Percentiles rank a stretch among this genome's conserved stretches.
phyloP scores from a whole-genome alignment of 64 coral and sea anemone species.

The Stichodactyla helianthus region DNA sequence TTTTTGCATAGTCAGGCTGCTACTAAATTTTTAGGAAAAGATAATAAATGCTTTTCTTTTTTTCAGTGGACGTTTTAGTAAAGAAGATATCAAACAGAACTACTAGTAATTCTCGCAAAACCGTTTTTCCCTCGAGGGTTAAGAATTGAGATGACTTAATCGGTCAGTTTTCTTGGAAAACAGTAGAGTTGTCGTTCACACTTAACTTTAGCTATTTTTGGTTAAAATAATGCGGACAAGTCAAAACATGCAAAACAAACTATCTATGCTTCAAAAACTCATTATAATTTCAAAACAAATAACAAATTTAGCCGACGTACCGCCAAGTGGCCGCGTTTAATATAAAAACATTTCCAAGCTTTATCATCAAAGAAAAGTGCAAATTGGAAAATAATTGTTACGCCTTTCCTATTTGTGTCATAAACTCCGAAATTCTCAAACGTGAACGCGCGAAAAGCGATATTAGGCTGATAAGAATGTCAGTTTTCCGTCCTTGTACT shows the following conservation, averaged over 20 bases:
- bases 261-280: background rate
- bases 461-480: too few relatives aligned
- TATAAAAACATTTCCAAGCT: too few relatives aligned
- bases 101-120: background rate
- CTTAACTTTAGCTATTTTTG: background rate
- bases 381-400: too few relatives aligned
- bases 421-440: too few relatives aligned
- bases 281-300: slow-evolving; percentile 16
- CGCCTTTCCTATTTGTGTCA: too few relatives aligned
- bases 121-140: background rate
- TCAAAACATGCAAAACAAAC: background rate
- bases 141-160: background rate
- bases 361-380: too few relatives aligned
- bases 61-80: background rate
- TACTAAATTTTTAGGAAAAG: background rate
- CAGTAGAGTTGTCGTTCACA: background rate
- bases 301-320: background rate
- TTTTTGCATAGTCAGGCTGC: background rate
- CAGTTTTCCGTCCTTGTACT: too few relatives aligned
- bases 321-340: background rate
- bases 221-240: background rate
- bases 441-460: too few relatives aligned
- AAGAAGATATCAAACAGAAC: background rate
- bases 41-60: background rate
- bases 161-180: background rate